Base-by-base conservation (phyloP, 2,888 invertebrate genomes). In the Idaea straminata region DNA sequence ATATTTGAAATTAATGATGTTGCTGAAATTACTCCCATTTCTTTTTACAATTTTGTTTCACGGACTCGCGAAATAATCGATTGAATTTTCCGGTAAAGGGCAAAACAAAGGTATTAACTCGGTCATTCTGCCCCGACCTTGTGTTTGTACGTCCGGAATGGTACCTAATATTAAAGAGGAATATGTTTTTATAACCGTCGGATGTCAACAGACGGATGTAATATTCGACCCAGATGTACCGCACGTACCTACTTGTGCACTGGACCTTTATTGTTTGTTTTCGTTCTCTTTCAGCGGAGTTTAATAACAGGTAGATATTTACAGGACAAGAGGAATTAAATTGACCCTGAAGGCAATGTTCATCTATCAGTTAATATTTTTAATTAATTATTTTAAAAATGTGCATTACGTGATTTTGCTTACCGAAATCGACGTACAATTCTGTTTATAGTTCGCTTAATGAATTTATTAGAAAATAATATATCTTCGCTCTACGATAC, bases 171-270 rank as follows among this genome's bases (percentile, higher is more conserved):
- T 68, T 67, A 63, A 63, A 66, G 65, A 70, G 69, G 70, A 72
- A 71, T 74, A 71, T 74, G 72, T 74, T 74, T 72, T 72, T 70
- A 69, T 69, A 70, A 65, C 66, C 66, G 59, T 61, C 67, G 64
- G 68, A 69, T 59, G 71, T 69, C 71, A 69, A 67, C 69, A 73
- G 59, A 64, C 67, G 58, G 63, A 69, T 66, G 64, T 70, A 68
- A 71, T 73, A 73, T 72, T 64, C 69, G 59, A 57, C 66, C 66
- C 67, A 69, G 66, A 70, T 69, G 69, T 66, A 64, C 66, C 66
- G 67, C 13, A 66, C 57, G 65, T 25, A 25, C 3, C 25, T 25
- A 25, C 25, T 25, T 25, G 25, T 47, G 47, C 47, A 68, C 61
- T 65, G 63, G 68, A 47, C 64, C 61, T 67, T 64, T 69, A 63